Conservation (phyloP, 1,140 invertebrate species). For the Cydia strobilella region DNA sequence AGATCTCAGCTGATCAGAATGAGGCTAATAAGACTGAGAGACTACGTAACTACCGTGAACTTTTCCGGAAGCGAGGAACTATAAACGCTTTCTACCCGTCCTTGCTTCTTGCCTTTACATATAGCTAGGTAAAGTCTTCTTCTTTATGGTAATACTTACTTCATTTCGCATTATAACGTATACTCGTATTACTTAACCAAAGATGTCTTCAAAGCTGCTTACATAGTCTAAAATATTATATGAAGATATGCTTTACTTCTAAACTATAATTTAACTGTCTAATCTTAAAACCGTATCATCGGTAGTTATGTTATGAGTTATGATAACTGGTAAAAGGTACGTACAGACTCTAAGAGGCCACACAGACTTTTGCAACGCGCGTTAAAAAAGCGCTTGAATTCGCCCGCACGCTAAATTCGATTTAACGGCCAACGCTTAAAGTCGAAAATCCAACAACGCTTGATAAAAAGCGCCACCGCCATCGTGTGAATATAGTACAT, state of each 20-base stretch:
- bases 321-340: no score
- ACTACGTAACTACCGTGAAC: constrained; percentile 75
- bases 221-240: constrained; percentile 44
- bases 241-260: constrained; percentile 44
- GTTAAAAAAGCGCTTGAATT: no score
- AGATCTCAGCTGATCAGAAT: constrained; percentile 63
- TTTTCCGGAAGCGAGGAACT: constrained; percentile 74
- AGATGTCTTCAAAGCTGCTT: constrained; percentile 50
- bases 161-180: constrained; percentile 30
- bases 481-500: no score
- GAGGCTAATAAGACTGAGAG: constrained; percentile 75
- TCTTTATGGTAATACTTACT: constrained; percentile 56
- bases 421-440: no score
- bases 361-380: no score
- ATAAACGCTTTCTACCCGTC: constrained; percentile 79
- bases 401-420: no score
- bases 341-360: no score
- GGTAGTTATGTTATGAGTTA: no score
- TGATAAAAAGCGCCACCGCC: no score
- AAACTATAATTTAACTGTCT: constrained; percentile 37
- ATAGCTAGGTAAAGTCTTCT: constrained; percentile 75
- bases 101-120: constrained; percentile 79
- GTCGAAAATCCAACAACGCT: no score
- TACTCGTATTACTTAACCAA: constrained; percentile 49
- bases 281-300: not conserved